Evolutionary conservation across 23 tunicate genomes (phyloP).

Genomic region (Botrylloides violaceus): DNA sequence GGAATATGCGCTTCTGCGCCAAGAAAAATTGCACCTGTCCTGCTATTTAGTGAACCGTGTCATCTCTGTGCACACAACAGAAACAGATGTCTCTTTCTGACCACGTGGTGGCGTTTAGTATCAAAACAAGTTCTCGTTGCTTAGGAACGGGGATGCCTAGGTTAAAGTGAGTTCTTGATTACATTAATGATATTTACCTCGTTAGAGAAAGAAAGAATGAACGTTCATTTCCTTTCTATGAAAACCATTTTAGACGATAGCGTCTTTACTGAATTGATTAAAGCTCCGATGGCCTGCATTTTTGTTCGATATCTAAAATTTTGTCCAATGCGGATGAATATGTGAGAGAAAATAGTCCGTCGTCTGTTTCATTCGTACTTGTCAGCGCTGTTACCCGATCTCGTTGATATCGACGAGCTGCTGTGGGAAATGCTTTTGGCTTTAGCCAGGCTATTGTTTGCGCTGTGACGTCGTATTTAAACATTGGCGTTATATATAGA

Average conservation of each 20-base stretch:
- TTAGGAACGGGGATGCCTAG: not conserved
- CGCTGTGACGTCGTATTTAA: not conserved
- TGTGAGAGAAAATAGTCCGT: not conserved
- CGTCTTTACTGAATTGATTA: too few relatives aligned
- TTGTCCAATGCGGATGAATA: not conserved
- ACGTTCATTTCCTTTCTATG: too few relatives aligned
- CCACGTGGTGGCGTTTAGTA: not conserved
- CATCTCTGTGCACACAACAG: too few relatives aligned
- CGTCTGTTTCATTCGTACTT: not conserved
- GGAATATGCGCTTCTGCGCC: too few relatives aligned
- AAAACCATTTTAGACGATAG: too few relatives aligned
- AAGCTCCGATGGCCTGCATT: too few relatives aligned
- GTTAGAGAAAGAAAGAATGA: too few relatives aligned
- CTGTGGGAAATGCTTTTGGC: not conserved
- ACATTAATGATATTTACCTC: too few relatives aligned
- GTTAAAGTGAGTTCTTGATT: too few relatives aligned
- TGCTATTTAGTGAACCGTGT: too few relatives aligned
- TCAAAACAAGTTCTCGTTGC: slow-evolving; percentile 1
- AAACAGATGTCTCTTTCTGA: too few relatives aligned
- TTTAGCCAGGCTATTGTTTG: not conserved
- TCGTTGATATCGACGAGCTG: not conserved
- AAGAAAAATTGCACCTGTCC: too few relatives aligned
- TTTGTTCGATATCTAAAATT: not conserved
- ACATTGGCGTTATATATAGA: not conserved
- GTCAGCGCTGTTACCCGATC: not conserved